Base-by-base conservation (phyloP, 1,140 invertebrate genomes). In the Tetraneura akinire region DNA sequence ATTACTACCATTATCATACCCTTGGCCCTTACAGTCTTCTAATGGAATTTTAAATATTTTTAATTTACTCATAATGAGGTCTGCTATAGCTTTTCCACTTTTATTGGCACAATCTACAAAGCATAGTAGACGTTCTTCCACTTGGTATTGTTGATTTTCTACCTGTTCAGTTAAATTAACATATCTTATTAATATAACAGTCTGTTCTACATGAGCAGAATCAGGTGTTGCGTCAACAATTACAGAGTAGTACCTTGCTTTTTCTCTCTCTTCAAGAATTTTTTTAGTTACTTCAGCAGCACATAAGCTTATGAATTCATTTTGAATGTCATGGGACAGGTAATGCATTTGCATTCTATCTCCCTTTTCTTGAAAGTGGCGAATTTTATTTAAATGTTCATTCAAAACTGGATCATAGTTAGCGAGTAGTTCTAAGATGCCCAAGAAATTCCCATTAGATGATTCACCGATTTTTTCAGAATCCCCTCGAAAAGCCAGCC, bases 171-270 rank as follows among this genome's bases (percentile, higher is more conserved):
- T 62, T 18, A 26, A 26, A 62, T 26, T 26, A 13, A 82, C 57
- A 82, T 83, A 83, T 26, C 83, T 55, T n/a, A 83, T 26, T 53
- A 73, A 66, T 8, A 83, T 23, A 51, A 57, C 26, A 13, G 83
- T 14, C 37, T 83, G 83, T 68, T 82, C 80, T 47, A 74, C 71
- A 21, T 80, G 51, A 42, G 57, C 21, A 16, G 71, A 47, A 78
- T 83, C 82, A 60, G 81, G 74, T 42, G 83, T 83, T 42, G 83
- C 66, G 64, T 83, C 83, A 70, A 80, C 76, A 29, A 83, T 81
- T 10, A 83, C 70, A 18, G 23, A 21, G 49, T 70, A 83, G 62
- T 70, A 74, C 16, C 47, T 80, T 29, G 80, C 23, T 55, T 55
- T 45, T 51, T 37, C 23, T n/a, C 81, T 57, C 47, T 80, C 29